Evolutionary conservation across 2,888 invertebrate species (phyloP), one percentile per base, ranked within the genome.

Genomic region (Drosophila borborema): DNA sequence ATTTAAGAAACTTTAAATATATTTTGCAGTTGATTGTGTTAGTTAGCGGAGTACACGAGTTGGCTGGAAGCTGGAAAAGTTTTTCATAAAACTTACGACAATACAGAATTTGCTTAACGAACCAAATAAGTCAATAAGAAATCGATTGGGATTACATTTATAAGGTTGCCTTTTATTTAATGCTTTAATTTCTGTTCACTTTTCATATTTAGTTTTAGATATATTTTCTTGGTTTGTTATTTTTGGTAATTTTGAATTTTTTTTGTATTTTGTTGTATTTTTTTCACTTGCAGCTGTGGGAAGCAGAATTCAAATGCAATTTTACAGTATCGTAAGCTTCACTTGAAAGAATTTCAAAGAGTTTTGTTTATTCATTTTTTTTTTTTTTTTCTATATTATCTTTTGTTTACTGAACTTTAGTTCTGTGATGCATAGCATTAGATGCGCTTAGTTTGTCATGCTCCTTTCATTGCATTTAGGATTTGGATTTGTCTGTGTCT

Each of bases 371-470:
- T 58, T 70, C 58, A 49, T 28, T 34, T 31, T 48, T 45, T 63
- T 62, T 80, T 69, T 61, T 67, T 64, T 64, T 54, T 40, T n/a
- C n/a, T 62, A 43, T n/a, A 20, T 43, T 36, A 56, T 64, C 53
- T 53, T 60, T 69, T 74, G 48, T 64, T 72, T 72, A 72, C 66
- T 80, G 80, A 82, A 82, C 86, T 82, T 73, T 85, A 76, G 88
- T 76, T 81, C 76, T 81, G 68, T 72, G 58, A 72, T 79, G 82
- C 80, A 55, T 69, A 76, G 73, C 80, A 86, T 84, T 89, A 83
- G 78, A 86, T 86, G 73, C 73, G 75, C 74, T 75, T 83, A 83
- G 89, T 86, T 75, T 89, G 84, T 89, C 86, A 84, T 84, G 86
- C 51, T 76, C 73, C 53, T 65, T 79, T 68, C 62, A 64, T 81